Conservation (phyloP, 2,888 invertebrate species). For the Leucoma salicis region DNA sequence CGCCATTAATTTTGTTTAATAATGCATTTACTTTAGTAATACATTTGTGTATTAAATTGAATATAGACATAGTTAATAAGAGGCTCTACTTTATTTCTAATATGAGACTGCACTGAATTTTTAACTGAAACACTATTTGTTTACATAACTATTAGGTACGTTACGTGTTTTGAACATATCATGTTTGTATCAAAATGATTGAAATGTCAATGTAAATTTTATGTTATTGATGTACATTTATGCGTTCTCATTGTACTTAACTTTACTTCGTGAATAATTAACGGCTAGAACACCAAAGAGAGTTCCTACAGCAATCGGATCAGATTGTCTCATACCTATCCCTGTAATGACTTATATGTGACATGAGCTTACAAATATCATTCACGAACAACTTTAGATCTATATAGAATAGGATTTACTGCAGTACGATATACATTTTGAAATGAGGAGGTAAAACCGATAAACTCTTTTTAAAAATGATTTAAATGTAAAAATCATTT, state of each 20-base stretch:
- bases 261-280: slow-evolving; percentile 45
- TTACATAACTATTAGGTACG: slow-evolving; percentile 6
- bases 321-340: slow-evolving; percentile 40
- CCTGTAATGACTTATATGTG: slow-evolving; percentile 37
- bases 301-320: slow-evolving; percentile 33
- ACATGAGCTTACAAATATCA: slow-evolving; percentile 7
- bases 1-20: slow-evolving; percentile 18
- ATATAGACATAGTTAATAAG: slow-evolving; percentile 29
- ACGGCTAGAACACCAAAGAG: slow-evolving; percentile 82
- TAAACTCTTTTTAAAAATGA: not conserved
- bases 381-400: not conserved
- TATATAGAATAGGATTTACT: not conserved
- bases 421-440: not conserved
- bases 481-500: no score
- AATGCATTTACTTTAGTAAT: slow-evolving; percentile 40
- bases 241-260: slow-evolving; percentile 36
- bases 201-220: slow-evolving; percentile 29
- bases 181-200: slow-evolving; percentile 28
- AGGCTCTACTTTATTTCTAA: slow-evolving; percentile 41
- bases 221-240: slow-evolving; percentile 26
- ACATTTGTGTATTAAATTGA: slow-evolving; percentile 23
- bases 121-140: slow-evolving; percentile 16
- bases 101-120: slow-evolving; percentile 35
- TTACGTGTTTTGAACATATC: slow-evolving; percentile 12
- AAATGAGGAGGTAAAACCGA: no score